Evolutionary conservation across 2,797 vertebrate species (phyloP), one percentile per base, ranked within the genome.

Genomic region (Takifugu rubripes): DNA sequence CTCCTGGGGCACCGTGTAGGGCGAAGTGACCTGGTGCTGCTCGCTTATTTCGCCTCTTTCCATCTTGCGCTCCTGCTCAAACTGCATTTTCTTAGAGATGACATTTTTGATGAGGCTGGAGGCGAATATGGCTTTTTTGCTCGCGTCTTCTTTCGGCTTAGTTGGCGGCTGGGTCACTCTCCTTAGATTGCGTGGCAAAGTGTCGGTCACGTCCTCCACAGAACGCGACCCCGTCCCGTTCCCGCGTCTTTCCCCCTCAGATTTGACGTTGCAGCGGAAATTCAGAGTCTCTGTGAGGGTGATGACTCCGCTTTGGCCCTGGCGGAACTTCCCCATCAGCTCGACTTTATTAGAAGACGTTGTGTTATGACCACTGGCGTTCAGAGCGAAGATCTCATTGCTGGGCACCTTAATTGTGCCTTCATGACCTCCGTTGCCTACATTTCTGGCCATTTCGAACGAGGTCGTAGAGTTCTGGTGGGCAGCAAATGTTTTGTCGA

Each of bases 41-140:
- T 98, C 96, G 0, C 77, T 79, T 43, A 97, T 93, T 77, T 98
- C 93, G 5, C 97, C 97, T n/a, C 97, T 77, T 77, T 99, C 97
- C 97, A 99, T 98, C 75, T 92, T 95, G 84, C 94, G 93, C 87
- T 99, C 97, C 56, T 97, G 94, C 70, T 99, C 97, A 54, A 93
- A 92, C 84, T 96, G 95, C 93, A 99, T 98, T 84, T 98, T 98
- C 84, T 99, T 99, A 24, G 95, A 96, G 79, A 99, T 93, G 0
- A 99, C 93, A 61, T 96, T 98, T 87, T 98, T 94, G 40, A 99
- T 92, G 29, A 99, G 88, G 49, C 93, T 98, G 17, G 96, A 95
- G 0, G 97, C 97, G 68, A 95, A 94, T 52, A 89, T 89, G 57
- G 97, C 94, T 84, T 96, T 98, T 85, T 94, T 95, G 77, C 93